Evolutionary conservation across 2,113 vertebrate species (phyloP).

Genomic region (Cricetomys ansorgei): DNA sequence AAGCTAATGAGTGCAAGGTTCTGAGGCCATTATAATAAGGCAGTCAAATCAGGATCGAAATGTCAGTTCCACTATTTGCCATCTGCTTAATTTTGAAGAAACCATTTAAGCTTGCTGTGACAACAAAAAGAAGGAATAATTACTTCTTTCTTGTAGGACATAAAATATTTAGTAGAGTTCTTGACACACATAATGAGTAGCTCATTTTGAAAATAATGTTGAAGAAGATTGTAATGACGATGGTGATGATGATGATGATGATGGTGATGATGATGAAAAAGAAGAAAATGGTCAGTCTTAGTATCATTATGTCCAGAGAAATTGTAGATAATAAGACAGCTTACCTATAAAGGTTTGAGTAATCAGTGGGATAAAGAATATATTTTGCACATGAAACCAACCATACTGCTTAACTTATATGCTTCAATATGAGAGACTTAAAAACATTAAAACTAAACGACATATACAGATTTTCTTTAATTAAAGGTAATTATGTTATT

Average conservation of each 20-base stretch:
- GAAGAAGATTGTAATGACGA: not conserved
- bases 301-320: not conserved
- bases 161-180: not conserved
- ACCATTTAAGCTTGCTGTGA: conserved; percentile 8
- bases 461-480: not conserved
- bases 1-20: not conserved
- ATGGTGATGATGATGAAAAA: too few relatives aligned
- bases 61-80: conserved; percentile 46
- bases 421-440: not conserved
- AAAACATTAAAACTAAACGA: not conserved
- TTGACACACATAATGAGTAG: not conserved
- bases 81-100: conserved; percentile 63
- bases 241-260: not conserved
- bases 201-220: conserved; percentile 42
- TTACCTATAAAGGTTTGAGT: not conserved
- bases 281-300: not conserved
- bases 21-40: not conserved
- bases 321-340: not conserved
- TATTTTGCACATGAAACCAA: too few relatives aligned
- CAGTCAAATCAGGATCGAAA: not conserved
- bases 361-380: not conserved
- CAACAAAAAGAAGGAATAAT: not conserved
- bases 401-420: not conserved
- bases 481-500: not conserved
- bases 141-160: not conserved